Percentiles rank a stretch among this genome's conserved stretches.
These are phyloP conservation scores for Phrynocephalus forsythii DNA, from an alignment of 2,797 vertebrate genomes.

Conservation along the genomic window DNA sequence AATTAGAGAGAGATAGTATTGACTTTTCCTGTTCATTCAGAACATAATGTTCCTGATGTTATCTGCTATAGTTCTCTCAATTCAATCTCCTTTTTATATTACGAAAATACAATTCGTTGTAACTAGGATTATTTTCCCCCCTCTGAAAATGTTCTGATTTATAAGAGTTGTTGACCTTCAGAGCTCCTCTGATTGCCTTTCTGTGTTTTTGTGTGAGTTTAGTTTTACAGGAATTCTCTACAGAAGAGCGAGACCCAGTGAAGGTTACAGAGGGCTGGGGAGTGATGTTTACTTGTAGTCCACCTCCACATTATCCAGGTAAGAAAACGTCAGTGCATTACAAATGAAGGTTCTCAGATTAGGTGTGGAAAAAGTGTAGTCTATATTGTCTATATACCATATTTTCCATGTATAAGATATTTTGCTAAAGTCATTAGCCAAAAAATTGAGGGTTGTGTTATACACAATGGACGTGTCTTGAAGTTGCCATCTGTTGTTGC, in stretches of 20 bases:
- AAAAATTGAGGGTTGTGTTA: too few relatives aligned
- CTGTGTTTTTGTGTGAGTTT: conserved; percentile 48
- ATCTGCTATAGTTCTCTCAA: not conserved
- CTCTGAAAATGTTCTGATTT: not conserved
- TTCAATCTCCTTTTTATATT: not conserved
- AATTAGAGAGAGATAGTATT: not conserved
- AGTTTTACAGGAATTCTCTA: conserved; percentile 95
- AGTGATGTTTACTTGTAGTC: conserved; percentile 89
- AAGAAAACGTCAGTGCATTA: not conserved
- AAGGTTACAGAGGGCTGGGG: conserved; percentile 89
- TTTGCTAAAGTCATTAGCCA: too few relatives aligned
- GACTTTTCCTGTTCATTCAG: not conserved
- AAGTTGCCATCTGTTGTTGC: too few relatives aligned
- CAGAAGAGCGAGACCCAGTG: conserved; percentile 88
- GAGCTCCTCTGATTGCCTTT: rapidly evolving
- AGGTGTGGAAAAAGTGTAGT: not conserved
- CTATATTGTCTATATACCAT: not conserved
- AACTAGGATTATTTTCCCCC: not conserved
- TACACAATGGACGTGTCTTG: too few relatives aligned
- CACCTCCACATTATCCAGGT: conserved; percentile 96
- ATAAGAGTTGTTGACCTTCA: rapidly evolving
- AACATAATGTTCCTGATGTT: not conserved
- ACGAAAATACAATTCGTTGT: not conserved
- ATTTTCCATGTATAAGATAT: too few relatives aligned
- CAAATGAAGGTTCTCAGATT: not conserved